phyloP scores from a whole-genome alignment of 2,113 vertebrate species.

The Pseudopipra pipra region DNA sequence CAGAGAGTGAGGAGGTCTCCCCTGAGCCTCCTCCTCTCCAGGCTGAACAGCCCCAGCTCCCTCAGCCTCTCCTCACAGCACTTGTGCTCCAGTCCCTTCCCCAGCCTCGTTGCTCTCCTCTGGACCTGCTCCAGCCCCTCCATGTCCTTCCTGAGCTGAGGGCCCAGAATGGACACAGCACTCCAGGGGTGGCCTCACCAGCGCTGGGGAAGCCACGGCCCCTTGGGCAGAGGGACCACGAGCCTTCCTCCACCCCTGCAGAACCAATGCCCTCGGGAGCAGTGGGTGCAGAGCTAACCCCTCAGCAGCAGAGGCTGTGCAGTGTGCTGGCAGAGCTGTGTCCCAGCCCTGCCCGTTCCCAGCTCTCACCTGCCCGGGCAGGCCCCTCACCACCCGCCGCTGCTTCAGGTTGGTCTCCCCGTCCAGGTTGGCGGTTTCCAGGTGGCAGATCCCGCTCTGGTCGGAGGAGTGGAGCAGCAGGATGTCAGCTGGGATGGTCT shows the following conservation, averaged over 20 bases:
- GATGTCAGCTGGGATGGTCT: constrained; percentile 91
- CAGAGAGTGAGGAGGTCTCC: too few relatives aligned
- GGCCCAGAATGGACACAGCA: too few relatives aligned
- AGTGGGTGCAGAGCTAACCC: background rate
- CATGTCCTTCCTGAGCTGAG: too few relatives aligned
- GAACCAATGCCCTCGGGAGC: rapidly evolving
- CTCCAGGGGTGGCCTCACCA: too few relatives aligned
- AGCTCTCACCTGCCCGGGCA: constrained; percentile 66
- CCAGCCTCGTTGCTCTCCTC: too few relatives aligned
- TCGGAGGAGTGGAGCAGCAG: constrained; percentile 89
- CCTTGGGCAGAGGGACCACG: background rate
- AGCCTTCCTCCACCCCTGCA: background rate
- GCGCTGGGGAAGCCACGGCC: rapidly evolving
- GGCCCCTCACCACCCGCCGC: constrained; percentile 73
- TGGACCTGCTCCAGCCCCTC: too few relatives aligned
- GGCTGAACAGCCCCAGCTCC: too few relatives aligned
- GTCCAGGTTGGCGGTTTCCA: constrained; percentile 90
- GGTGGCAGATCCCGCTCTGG: constrained; percentile 82
- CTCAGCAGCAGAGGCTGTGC: background rate
- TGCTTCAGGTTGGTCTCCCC: constrained; percentile 97
- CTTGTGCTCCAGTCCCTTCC: too few relatives aligned
- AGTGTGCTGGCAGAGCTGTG: rapidly evolving
- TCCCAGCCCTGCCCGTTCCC: background rate
- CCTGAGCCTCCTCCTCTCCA: too few relatives aligned
- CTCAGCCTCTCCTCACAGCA: too few relatives aligned